Evolutionary conservation across 2,797 vertebrate genomes (phyloP).

Genomic region (Petrocephalus sullivani): DNA sequence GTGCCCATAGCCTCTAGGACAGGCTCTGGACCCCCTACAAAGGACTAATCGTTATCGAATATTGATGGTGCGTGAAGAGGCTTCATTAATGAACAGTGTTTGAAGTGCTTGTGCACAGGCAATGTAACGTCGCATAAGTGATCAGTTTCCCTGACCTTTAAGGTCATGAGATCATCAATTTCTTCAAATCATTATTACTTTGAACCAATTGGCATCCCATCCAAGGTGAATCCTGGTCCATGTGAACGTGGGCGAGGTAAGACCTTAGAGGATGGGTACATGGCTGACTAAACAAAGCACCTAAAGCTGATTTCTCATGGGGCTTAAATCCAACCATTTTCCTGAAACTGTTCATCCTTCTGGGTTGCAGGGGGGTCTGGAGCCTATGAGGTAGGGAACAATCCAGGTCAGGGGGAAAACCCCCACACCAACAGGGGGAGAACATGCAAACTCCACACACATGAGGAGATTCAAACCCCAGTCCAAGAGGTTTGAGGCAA

Average conservation of each 20-base stretch:
- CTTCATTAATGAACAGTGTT: slow-evolving; percentile 57
- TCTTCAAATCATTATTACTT: background rate
- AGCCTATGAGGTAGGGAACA: no score
- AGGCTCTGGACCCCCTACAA: background rate
- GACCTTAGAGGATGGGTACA: background rate
- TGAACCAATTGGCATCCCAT: background rate
- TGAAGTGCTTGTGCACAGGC: slow-evolving; percentile 40
- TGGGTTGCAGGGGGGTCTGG: no score
- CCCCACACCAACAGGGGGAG: no score
- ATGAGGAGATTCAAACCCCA: no score
- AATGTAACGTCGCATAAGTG: background rate
- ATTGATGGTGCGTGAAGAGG: slow-evolving; percentile 33
- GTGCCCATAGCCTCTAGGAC: background rate
- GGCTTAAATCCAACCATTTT: background rate
- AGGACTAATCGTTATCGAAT: background rate
- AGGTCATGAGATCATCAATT: background rate
- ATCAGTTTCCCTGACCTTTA: background rate
- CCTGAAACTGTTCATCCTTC: no score
- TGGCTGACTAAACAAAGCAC: background rate
- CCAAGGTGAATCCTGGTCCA: background rate
- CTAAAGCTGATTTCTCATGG: background rate
- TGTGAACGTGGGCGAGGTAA: background rate
- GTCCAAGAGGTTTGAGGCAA: no score
- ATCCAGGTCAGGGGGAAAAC: no score
- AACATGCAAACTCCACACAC: no score